Evolutionary conservation across 2,113 vertebrate species (phyloP).

Genomic region (Burhinus bistriatus): DNA sequence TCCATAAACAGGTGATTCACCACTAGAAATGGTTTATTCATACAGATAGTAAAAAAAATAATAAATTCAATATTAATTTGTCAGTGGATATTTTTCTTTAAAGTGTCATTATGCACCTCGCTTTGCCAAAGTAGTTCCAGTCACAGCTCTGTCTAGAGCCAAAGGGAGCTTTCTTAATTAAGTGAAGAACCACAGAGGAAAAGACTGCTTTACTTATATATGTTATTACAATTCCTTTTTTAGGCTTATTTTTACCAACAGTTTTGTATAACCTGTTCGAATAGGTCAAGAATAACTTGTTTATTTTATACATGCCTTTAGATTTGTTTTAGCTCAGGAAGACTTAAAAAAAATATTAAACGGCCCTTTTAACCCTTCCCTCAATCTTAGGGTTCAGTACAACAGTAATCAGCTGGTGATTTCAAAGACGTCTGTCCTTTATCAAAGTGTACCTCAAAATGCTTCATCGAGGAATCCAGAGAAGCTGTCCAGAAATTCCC

Average conservation of each 20-base stretch:
- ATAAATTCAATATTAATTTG: not conserved
- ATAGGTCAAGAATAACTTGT: not conserved
- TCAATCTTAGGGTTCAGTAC: not conserved
- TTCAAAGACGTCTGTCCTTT: not conserved
- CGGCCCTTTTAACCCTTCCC: not conserved
- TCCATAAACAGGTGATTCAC: not conserved
- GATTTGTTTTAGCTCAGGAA: not conserved
- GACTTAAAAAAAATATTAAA: not conserved
- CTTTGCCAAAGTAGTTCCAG: not conserved
- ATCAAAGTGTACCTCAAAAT: not conserved
- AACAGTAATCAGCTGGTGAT: not conserved
- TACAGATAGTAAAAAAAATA: not conserved
- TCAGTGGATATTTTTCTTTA: not conserved
- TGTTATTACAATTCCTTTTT: not conserved
- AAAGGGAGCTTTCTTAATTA: not conserved
- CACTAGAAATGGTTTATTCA: not conserved
- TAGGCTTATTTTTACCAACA: not conserved
- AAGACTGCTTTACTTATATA: not conserved
- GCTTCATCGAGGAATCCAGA: not conserved
- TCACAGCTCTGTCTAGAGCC: not conserved
- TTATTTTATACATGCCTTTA: not conserved
- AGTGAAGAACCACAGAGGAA: not conserved
- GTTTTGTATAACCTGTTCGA: not conserved
- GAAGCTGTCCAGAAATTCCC: not conserved
- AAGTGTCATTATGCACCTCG: not conserved